A percentile compares a stretch with the other conserved stretches of the same genome.
Conservation (phyloP, 2,797 vertebrate species). For the Clarias laeviceps region DNA sequence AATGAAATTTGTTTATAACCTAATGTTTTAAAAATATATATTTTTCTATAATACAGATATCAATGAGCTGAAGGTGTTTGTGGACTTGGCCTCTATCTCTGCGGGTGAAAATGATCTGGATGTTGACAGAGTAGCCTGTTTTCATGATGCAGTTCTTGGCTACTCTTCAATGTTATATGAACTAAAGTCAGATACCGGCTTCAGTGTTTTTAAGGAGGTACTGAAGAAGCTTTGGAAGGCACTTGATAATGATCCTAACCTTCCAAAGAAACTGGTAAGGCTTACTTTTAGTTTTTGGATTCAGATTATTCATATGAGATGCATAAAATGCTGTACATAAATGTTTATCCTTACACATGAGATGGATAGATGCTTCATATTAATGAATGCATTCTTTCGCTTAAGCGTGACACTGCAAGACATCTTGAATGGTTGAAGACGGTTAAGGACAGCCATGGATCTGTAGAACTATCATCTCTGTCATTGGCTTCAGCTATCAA, state of each 20-base stretch:
- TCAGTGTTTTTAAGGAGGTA: conserved; percentile 74
- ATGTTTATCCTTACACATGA: not conserved
- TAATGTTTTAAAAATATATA: not conserved
- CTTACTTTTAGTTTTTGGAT: not conserved
- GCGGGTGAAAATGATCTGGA: conserved; percentile 97
- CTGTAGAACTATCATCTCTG: conserved; percentile 92
- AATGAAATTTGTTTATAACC: not conserved
- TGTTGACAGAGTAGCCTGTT: conserved; percentile 92
- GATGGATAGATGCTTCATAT: not conserved
- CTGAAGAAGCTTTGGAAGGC: conserved; percentile 89
- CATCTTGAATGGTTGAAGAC: conserved; percentile 93
- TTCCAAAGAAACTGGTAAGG: conserved; percentile 88
- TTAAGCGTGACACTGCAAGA: conserved; percentile 85
- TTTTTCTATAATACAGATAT: conserved; percentile 73
- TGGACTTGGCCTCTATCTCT: conserved; percentile 96
- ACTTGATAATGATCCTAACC: conserved; percentile 83
- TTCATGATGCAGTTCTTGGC: conserved; percentile 90
- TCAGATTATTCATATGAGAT: not conserved
- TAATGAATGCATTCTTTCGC: conserved; percentile 36
- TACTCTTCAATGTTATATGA: conserved; percentile 90
- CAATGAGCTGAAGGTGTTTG: conserved; percentile 94
- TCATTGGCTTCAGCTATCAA: conserved; percentile 91
- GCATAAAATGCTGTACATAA: not conserved
- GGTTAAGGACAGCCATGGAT: conserved; percentile 95
- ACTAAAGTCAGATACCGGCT: conserved; percentile 74